These are phyloP conservation scores for Acanthosepion lycidas DNA, from an alignment of 2,888 invertebrate genomes.

Conservation along the genomic window DNA sequence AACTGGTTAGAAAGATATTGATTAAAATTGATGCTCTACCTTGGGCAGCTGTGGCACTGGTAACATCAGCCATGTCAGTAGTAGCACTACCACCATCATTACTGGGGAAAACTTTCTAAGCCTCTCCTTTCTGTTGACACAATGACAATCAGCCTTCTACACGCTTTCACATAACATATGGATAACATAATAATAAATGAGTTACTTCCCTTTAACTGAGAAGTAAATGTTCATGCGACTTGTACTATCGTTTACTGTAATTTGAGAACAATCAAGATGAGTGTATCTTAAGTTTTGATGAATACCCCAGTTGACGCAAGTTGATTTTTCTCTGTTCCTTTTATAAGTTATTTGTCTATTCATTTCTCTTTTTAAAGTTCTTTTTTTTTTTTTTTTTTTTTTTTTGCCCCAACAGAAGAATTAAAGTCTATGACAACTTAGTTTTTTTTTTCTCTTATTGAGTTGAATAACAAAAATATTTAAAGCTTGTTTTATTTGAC, in stretches of 20 bases:
- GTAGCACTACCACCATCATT: constrained; percentile 11
- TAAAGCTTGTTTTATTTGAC: no score
- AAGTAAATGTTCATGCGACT: not conserved
- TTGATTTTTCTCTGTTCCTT: not conserved
- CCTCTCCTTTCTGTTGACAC: not conserved
- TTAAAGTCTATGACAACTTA: no score
- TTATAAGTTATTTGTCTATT: not conserved
- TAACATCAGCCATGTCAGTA: not conserved
- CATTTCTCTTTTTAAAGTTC: not conserved
- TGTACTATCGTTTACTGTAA: not conserved
- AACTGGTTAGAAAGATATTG: constrained; percentile 33
- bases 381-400: not conserved
- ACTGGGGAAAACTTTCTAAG: not conserved
- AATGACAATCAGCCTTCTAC: constrained; percentile 15
- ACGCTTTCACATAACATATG: not conserved
- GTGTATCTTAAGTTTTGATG: not conserved
- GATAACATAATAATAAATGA: not conserved
- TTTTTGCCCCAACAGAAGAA: not conserved
- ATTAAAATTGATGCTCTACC: constrained; percentile 33
- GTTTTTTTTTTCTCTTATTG: no score
- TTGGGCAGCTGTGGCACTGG: constrained; percentile 38
- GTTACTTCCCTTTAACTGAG: constrained; percentile 45
- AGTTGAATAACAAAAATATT: no score
- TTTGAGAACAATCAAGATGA: not conserved
- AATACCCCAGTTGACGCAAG: not conserved